Conservation (phyloP, 2,797 vertebrate species). For the Rhincodon typus region DNA sequence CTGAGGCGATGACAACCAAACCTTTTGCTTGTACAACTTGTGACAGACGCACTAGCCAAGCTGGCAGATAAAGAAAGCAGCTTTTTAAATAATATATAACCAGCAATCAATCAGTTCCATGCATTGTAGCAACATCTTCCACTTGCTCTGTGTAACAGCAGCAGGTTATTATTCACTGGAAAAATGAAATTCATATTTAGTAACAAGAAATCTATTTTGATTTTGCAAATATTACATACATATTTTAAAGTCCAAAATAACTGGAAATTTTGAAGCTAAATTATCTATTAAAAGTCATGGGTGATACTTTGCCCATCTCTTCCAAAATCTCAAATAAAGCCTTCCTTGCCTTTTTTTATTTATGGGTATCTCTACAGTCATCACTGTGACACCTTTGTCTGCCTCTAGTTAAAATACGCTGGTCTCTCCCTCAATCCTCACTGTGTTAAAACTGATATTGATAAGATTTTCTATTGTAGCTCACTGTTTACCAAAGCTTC, state of each 20-base stretch:
- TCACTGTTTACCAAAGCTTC: background rate
- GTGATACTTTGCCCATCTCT: background rate
- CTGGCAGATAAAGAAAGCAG: constrained; percentile 18
- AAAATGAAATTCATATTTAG: background rate
- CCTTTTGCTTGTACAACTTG: constrained; percentile 3
- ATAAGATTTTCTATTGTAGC: background rate
- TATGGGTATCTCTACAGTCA: background rate
- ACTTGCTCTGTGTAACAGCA: background rate
- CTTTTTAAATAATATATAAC: constrained; percentile 21
- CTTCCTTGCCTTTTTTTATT: background rate
- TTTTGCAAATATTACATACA: background rate
- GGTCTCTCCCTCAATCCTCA: background rate
- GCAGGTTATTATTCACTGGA: background rate
- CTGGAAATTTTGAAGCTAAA: background rate
- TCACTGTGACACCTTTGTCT: background rate
- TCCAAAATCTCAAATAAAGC: background rate
- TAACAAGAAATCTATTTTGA: background rate
- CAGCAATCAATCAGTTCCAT: background rate
- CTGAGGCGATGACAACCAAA: constrained; percentile 16
- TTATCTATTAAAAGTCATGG: background rate
- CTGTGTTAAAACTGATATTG: background rate
- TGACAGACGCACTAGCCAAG: constrained; percentile 12
- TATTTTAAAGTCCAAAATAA: background rate
- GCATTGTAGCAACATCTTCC: background rate
- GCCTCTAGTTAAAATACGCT: background rate